A percentile compares a stretch with the other conserved stretches of the same genome.
Conservation (phyloP, 2,888 invertebrate species). For the Rhagonycha lutea region DNA sequence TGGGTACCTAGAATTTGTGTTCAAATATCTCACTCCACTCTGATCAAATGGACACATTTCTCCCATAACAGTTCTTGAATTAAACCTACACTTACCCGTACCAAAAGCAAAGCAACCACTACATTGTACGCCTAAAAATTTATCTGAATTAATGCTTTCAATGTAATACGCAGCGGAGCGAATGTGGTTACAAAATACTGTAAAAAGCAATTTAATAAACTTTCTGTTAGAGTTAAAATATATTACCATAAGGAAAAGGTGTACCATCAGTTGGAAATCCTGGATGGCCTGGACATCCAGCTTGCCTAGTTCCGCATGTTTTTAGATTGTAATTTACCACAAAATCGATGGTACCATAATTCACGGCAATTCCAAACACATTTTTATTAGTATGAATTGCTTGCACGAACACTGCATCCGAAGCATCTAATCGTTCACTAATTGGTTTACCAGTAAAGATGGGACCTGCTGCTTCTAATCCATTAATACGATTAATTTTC, state of each 20-base stretch:
- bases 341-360: not conserved
- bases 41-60: not conserved
- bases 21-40: not conserved
- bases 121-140: constrained; percentile 34
- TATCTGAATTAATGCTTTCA: not conserved
- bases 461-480: not conserved
- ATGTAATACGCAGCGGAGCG: not conserved
- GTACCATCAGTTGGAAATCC: not conserved
- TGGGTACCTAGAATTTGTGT: not conserved
- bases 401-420: constrained; percentile 1
- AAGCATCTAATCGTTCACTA: not conserved
- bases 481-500: not conserved
- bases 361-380: not conserved
- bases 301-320: not conserved
- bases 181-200: not conserved
- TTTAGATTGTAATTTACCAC: not conserved
- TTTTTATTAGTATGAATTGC: constrained; percentile 1
- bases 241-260: not conserved
- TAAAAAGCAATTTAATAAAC: not conserved
- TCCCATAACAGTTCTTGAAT: not conserved
- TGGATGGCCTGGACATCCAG: not conserved
- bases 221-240: not conserved
- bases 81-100: not conserved
- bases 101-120: not conserved
- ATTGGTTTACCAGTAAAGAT: not conserved